phyloP scores from a whole-genome alignment of 1,140 invertebrate genomes.

The Probaryconus sp. region DNA sequence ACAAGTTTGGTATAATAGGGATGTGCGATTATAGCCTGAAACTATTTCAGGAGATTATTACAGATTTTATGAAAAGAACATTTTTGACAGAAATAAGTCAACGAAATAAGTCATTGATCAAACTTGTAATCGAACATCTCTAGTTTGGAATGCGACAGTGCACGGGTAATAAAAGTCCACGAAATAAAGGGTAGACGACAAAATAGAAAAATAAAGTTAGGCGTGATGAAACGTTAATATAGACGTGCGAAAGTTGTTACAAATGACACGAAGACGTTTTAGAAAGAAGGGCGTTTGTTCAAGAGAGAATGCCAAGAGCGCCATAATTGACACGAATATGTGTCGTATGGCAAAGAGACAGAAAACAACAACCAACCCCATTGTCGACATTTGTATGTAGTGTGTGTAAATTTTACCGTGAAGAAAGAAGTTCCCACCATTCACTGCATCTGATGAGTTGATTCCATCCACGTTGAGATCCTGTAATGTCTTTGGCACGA shows the following conservation, averaged over 20 bases:
- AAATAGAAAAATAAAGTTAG: slow-evolving; percentile 8
- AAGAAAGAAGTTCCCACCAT: slow-evolving; percentile 79
- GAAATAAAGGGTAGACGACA: background rate
- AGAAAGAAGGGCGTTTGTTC: slow-evolving; percentile 30
- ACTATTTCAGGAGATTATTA: too few species aligned
- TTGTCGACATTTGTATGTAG: slow-evolving; percentile 59
- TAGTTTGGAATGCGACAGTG: too few species aligned
- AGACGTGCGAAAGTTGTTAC: slow-evolving; percentile 47
- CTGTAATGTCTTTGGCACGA: slow-evolving; percentile 93
- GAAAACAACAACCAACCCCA: slow-evolving; percentile 69
- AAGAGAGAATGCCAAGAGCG: slow-evolving; percentile 49
- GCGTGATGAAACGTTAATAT: slow-evolving; percentile 28
- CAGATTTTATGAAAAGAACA: too few species aligned
- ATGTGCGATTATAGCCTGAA: too few species aligned
- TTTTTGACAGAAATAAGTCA: too few species aligned
- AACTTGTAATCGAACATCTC: too few species aligned
- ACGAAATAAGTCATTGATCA: too few species aligned
- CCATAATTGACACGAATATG: slow-evolving; percentile 48
- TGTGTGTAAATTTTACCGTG: slow-evolving; percentile 73
- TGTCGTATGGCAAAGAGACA: slow-evolving; percentile 62
- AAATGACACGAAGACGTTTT: slow-evolving; percentile 37
- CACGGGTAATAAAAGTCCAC: slow-evolving; percentile 1
- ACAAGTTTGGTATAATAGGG: too few species aligned
- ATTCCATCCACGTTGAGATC: slow-evolving; percentile 89
- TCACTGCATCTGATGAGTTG: slow-evolving; percentile 72